Conservation (phyloP, 2,797 vertebrate genomes). For the Anguilla anguilla region DNA sequence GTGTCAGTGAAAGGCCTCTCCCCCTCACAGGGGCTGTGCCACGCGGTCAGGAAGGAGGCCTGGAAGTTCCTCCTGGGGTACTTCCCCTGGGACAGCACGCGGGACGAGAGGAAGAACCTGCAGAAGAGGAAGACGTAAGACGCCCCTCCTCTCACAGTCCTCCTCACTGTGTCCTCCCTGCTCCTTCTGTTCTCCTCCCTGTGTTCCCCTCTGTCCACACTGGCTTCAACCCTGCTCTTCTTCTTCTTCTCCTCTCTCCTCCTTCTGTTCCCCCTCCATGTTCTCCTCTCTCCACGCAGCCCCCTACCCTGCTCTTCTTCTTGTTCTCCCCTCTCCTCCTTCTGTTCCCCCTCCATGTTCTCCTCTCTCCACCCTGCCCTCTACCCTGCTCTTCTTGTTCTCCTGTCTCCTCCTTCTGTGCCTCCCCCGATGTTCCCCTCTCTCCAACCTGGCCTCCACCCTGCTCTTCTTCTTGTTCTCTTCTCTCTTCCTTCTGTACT, state of each 20-base stretch:
- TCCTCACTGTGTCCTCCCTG: not conserved
- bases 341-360: too few species aligned
- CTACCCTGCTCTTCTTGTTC: not conserved
- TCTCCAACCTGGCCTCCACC: not conserved
- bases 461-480: not conserved
- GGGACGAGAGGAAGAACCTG: slow-evolving; percentile 84
- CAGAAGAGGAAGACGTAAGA: slow-evolving; percentile 87
- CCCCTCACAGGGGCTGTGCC: slow-evolving; percentile 84
- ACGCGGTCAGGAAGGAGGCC: slow-evolving; percentile 85
- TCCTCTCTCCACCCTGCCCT: too few species aligned
- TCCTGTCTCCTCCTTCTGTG: not conserved
- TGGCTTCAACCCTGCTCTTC: too few species aligned
- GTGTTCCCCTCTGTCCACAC: not conserved
- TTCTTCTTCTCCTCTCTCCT: not conserved
- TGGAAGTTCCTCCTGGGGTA: slow-evolving; percentile 94
- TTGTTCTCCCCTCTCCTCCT: not conserved
- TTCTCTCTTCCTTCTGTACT: not conserved
- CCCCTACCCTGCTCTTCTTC: too few species aligned
- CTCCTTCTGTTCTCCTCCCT: not conserved
- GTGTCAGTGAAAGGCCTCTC: not conserved
- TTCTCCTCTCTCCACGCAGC: not conserved
- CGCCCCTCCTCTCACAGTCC: not conserved
- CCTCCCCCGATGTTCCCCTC: not conserved
- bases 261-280: not conserved
- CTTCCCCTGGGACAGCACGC: slow-evolving; percentile 88